Evolutionary conservation across 1,140 invertebrate species (phyloP).

Genomic region (Caenorhabditis briggsae): DNA sequence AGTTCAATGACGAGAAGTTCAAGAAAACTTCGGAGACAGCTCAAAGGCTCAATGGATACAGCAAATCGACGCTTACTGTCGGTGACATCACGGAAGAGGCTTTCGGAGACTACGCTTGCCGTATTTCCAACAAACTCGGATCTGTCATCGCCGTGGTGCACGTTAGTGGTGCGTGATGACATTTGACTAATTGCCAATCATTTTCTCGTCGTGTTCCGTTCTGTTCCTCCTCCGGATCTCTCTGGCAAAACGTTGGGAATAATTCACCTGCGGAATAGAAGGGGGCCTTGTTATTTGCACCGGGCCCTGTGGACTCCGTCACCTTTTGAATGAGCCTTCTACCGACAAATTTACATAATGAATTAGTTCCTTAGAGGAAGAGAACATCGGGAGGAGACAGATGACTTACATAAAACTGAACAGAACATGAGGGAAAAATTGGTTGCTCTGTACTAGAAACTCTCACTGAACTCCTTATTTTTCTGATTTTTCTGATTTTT

Average conservation of each 20-base stretch:
- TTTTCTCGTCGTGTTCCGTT: constrained; percentile 46
- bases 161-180: constrained; percentile 61
- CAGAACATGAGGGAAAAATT: constrained; percentile 16
- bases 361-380: neutral
- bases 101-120: constrained; percentile 61
- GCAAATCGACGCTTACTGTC: constrained; percentile 56
- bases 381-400: neutral
- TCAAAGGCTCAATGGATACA: constrained; percentile 51
- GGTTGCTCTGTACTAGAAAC: neutral
- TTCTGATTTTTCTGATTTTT: neutral
- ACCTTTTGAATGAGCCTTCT: constrained; percentile 53
- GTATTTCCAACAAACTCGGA: constrained; percentile 63
- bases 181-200: constrained; percentile 58
- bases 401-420: constrained; percentile 33
- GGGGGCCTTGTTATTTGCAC: constrained; percentile 48
- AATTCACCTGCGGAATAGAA: constrained; percentile 43
- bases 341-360: constrained; percentile 54
- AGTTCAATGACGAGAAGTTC: constrained; percentile 61
- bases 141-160: constrained; percentile 54
- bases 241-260: constrained; percentile 15
- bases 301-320: constrained; percentile 39
- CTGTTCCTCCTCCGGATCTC: constrained; percentile 25
- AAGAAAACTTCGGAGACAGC: constrained; percentile 56
- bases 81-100: constrained; percentile 56
- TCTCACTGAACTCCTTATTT: too few species aligned